phyloP scores from a whole-genome alignment of 2,888 invertebrate genomes.

The Sialis lutaria region DNA sequence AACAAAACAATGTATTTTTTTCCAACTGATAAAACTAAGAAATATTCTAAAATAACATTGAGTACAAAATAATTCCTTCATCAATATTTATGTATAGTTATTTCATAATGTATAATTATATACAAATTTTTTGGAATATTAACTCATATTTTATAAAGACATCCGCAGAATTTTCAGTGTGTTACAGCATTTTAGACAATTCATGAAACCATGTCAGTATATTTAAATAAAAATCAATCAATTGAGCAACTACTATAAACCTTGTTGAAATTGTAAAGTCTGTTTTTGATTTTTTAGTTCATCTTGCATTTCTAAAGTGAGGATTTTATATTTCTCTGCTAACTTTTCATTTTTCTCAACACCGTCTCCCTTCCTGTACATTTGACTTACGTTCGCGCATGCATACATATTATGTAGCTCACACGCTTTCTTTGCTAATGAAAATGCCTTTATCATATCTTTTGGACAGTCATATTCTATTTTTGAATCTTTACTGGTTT shows the following conservation, averaged over 20 bases:
- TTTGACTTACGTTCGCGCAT: constrained; percentile 79
- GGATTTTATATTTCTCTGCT: constrained; percentile 52
- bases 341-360: constrained; percentile 51
- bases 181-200: too few relatives aligned
- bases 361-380: constrained; percentile 75
- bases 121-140: too few relatives aligned
- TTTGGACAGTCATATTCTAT: constrained; percentile 28
- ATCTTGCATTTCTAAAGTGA: constrained; percentile 52
- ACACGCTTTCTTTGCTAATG: constrained; percentile 63
- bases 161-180: too few relatives aligned
- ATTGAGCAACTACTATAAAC: constrained; percentile 10
- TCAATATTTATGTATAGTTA: too few relatives aligned
- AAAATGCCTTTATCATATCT: constrained; percentile 62
- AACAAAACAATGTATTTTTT: too few relatives aligned
- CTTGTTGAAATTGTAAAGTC: constrained; percentile 30
- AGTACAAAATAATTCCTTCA: too few relatives aligned
- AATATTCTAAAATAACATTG: too few relatives aligned
- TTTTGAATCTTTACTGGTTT: not conserved
- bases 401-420: constrained; percentile 70
- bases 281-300: constrained; percentile 33
- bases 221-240: too few relatives aligned
- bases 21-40: too few relatives aligned
- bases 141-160: too few relatives aligned
- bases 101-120: too few relatives aligned
- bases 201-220: too few relatives aligned